Evolutionary conservation across 2,113 vertebrate species (phyloP).

Genomic region (Dendropsophus ebraccatus): DNA sequence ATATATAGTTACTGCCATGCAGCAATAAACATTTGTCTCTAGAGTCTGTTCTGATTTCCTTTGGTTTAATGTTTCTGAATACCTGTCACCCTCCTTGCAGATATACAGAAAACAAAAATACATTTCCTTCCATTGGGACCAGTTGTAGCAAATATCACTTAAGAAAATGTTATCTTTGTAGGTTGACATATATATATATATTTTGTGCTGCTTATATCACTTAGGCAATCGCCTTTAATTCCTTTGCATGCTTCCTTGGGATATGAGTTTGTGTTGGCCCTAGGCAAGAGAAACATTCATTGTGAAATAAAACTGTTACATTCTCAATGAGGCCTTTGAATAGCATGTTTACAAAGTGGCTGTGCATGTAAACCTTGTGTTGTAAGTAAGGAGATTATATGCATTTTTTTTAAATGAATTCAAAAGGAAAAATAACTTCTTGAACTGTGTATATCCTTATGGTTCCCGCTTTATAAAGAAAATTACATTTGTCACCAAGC

Average conservation of each 20-base stretch:
- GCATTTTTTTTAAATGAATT: constrained; percentile 39
- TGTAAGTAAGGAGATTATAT: constrained; percentile 40
- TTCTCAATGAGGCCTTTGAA: constrained; percentile 18
- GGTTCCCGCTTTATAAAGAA: constrained; percentile 79
- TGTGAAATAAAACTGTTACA: constrained; percentile 13
- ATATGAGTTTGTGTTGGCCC: neutral
- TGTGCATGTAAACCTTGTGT: constrained; percentile 17
- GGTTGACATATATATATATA: constrained; percentile 1
- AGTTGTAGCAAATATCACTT: constrained; percentile 26
- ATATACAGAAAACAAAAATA: constrained; percentile 16
- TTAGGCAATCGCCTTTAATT: constrained; percentile 42
- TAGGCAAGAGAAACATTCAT: constrained; percentile 22
- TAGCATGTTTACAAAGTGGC: constrained; percentile 22
- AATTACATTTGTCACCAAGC: constrained; percentile 88
- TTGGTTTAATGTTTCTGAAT: neutral
- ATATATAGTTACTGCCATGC: neutral
- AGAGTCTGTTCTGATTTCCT: neutral
- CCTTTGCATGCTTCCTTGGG: constrained; percentile 25
- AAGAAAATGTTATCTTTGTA: constrained; percentile 13
- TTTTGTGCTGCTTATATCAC: constrained; percentile 21
- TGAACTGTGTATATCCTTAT: constrained; percentile 73
- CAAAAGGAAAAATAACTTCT: constrained; percentile 66
- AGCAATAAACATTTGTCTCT: neutral
- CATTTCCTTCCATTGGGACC: constrained; percentile 45
- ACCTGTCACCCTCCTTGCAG: neutral